phyloP scores from a whole-genome alignment of 2,888 invertebrate genomes.

The Microplitis manilae region DNA sequence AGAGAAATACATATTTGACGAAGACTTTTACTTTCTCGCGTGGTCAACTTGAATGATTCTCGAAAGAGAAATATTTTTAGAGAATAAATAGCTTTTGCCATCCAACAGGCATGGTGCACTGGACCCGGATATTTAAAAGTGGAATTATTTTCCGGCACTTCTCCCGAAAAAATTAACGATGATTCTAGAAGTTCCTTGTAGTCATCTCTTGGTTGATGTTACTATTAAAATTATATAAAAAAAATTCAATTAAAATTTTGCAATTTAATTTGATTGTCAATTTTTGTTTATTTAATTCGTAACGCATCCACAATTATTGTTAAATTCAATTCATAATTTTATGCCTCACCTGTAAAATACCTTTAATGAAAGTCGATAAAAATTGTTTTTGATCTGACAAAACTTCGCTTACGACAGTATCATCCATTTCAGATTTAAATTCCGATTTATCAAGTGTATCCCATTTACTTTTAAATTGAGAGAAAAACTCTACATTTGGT shows the following conservation, averaged over 20 bases:
- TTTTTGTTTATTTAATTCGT: neutral
- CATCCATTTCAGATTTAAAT: neutral
- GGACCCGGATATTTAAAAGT: slow-evolving; percentile 50
- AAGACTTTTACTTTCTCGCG: slow-evolving; percentile 45
- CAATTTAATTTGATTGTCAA: neutral
- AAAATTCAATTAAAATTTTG: neutral
- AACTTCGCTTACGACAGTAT: neutral
- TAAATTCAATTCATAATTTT: neutral
- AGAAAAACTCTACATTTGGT: neutral
- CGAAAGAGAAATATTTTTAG: slow-evolving; percentile 47
- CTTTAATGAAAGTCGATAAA: neutral
- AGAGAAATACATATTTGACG: slow-evolving; percentile 53
- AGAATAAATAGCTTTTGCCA: slow-evolving; percentile 54
- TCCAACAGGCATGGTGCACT: slow-evolving; percentile 56
- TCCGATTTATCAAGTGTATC: neutral
- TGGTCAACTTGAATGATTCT: slow-evolving; percentile 48
- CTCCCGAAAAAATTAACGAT: slow-evolving; percentile 54
- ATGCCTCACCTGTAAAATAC: neutral
- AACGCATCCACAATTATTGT: neutral
- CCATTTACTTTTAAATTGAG: neutral
- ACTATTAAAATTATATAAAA: neutral
- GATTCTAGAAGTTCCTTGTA: slow-evolving; percentile 26
- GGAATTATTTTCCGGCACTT: slow-evolving; percentile 29
- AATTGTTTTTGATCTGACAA: neutral
- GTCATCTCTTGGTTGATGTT: neutral